Evolutionary conservation across 2,113 vertebrate genomes (phyloP), one percentile per base, ranked within the genome.

Genomic region (Agapornis roseicollis): DNA sequence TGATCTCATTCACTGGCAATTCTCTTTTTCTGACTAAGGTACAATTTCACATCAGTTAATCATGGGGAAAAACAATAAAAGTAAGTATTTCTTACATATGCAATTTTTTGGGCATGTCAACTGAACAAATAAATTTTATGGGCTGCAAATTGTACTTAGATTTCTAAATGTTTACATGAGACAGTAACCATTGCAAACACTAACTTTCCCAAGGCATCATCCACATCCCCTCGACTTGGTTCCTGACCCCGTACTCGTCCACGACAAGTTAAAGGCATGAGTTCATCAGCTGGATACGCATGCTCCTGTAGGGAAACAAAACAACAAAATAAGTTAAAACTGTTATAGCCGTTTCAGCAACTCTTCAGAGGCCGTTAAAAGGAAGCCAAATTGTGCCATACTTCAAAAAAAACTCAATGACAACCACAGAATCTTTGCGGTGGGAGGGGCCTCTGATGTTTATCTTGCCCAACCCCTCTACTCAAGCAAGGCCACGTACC

Each of bases 191-290:
- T 27, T 71, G 47, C 46, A 76, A 66, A 88, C 89, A 98, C 99
- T 99, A 94, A 99, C 99, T 99, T 99, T 96, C 99, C 99, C 96
- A 99, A 97, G 31, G 99, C 99, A 60, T 99, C 99, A 52, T 99
- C 99, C 47, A 99, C 98, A 10, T 99, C 99, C 47, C 99, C 99
- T 86, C 99, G 98, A 92, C 99, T 99, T 13, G 99, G 99, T 89
- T 99, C 99, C 82, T 99, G 98, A 56, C 99, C 99, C 92, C 99
- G 98, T 61, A 99, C 98, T 90, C 99, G 98, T 72, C 99, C 99
- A 94, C 99, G 98, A 76, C 99, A 99, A 33, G 99, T 99, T 87
- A 99, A 98, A 90, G 99, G 99, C 99, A 99, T 99, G 90, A 99
- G 98, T 96, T 99, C 99, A 88, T 99, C 99, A 29, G 99, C 99